Percentiles rank a stretch among this genome's conserved stretches.
These are phyloP conservation scores for Drosophila meridiana DNA, from an alignment of 2,888 invertebrate genomes.

Conservation along the genomic window DNA sequence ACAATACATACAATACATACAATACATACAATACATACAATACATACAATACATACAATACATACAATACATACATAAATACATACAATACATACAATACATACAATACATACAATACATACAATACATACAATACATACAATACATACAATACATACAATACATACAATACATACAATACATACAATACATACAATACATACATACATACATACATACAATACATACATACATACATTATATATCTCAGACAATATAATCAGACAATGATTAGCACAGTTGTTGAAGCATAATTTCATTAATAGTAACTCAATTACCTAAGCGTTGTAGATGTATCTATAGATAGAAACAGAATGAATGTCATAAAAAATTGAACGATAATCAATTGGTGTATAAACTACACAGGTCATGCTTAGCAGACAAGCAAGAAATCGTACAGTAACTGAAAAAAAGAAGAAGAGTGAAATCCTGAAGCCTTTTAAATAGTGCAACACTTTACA, in stretches of 20 bases:
- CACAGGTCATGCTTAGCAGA: neutral
- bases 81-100: too few species aligned
- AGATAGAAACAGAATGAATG: neutral
- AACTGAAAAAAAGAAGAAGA: neutral
- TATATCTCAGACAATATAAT: neutral
- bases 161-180: too few species aligned
- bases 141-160: too few species aligned
- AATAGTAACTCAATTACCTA: neutral
- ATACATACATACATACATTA: too few species aligned
- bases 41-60: too few species aligned
- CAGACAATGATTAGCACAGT: neutral
- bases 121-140: too few species aligned
- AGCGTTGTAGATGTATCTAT: neutral
- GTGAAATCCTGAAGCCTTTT: neutral
- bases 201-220: too few species aligned
- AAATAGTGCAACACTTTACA: slow-evolving; percentile 5
- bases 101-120: too few species aligned
- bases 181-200: too few species aligned
- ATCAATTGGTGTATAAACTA: neutral
- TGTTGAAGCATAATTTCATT: neutral
- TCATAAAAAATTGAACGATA: neutral
- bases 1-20: too few species aligned
- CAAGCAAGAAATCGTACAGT: neutral
- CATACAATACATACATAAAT: too few species aligned
- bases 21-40: too few species aligned